Base-by-base conservation (phyloP, 2,888 invertebrate species). In the Cordilura impudica region DNA sequence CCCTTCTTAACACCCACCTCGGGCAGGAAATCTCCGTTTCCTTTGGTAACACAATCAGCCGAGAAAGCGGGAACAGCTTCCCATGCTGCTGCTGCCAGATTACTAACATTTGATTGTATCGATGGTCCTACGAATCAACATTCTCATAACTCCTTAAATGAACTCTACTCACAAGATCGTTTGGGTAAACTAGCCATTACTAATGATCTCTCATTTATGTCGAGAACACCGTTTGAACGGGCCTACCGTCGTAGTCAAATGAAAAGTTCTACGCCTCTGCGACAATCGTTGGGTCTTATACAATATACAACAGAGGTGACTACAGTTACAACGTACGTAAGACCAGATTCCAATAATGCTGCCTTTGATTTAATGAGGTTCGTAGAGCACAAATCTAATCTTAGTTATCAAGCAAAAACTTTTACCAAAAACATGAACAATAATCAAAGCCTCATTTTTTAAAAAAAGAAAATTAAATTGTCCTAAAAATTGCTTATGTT, bases 1-100 rank as follows among this genome's bases (percentile, higher is more conserved):
- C 89, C 90, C 0, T 90, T 90, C 66, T 84, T 90, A 0, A 90
- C 90, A 12, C 90, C 90, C 19, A 87, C 87, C n/a, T 84, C 86
- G 35, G 86, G 84, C n/a, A 85, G 90, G 0, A 87, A 87, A 69
- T 86, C 85, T 2, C 85, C 81, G 66, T 85, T 87, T 29, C 86
- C 85, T 5, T 16, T 56, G 14, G 81, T 84, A 4, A 85, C 86
- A 43, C 88, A 88, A 35, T 85, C 87, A n/a, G 86, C 86, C 1
- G 86, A 86, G 58, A 86, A 87, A 47, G 82, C 87, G 0, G 78
- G 71, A 0, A 58, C 82, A 43, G 83, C 84, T 18, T 83, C 82
- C 47, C 6, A 61, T 2, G 83, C 82, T 75, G 82, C 84, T 14
- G 84, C 84, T 39, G 51, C 71, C 12, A 83, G 85, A 0, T 49